Conservation (phyloP, 2,797 vertebrate genomes). For the Bradypus variegatus region DNA sequence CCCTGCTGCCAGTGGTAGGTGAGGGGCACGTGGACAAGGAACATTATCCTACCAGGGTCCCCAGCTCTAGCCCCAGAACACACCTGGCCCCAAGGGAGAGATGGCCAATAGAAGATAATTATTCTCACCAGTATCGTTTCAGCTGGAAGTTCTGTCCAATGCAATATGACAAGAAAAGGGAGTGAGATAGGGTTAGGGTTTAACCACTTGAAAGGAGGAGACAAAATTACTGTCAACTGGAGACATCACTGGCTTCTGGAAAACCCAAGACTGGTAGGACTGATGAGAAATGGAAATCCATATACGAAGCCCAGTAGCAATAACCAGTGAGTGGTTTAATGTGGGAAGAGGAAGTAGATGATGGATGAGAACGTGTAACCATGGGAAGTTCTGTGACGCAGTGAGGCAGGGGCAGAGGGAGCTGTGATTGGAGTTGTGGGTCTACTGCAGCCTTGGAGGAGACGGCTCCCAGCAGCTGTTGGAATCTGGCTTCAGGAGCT, state of each 20-base stretch:
- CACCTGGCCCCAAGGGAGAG: not conserved
- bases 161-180: not conserved
- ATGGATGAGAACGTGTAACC: too few species aligned
- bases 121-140: not conserved
- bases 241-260: not conserved
- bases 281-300: not conserved
- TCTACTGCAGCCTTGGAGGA: not conserved
- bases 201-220: not conserved
- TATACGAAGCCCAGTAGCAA: not conserved
- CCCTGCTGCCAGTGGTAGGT: not conserved
- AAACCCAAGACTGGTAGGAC: not conserved
- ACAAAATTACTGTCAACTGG: not conserved
- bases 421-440: not conserved
- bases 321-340: not conserved
- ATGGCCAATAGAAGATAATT: not conserved
- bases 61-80: not conserved
- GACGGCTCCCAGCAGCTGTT: not conserved
- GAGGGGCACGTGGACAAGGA: not conserved
- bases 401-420: not conserved
- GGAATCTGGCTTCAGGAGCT: not conserved
- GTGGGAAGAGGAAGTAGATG: not conserved
- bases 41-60: not conserved
- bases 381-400: not conserved
- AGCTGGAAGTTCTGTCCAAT: not conserved
- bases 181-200: too few species aligned